Conservation (phyloP, 2,797 vertebrate species). For the Cyclopterus lumpus region DNA sequence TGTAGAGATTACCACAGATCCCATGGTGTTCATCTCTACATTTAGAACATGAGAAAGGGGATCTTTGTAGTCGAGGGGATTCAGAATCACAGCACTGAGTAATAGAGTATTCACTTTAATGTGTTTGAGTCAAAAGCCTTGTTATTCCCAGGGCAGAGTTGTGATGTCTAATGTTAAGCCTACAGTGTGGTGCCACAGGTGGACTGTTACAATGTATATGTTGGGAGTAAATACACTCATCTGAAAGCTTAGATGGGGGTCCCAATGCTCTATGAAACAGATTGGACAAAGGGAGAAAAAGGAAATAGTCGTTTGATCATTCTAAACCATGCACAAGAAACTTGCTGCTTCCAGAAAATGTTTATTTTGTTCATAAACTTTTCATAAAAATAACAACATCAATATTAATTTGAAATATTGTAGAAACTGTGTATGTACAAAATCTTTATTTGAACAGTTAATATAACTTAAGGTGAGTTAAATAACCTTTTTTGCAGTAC, state of each 20-base stretch:
- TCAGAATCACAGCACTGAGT: slow-evolving; percentile 44
- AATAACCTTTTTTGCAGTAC: slow-evolving; percentile 78
- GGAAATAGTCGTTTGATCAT: slow-evolving; percentile 18
- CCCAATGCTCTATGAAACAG: slow-evolving; percentile 13
- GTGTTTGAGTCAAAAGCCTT: slow-evolving; percentile 50
- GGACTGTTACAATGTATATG: slow-evolving; percentile 63
- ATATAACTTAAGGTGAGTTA: slow-evolving; percentile 89
- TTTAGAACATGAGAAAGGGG: slow-evolving; percentile 33
- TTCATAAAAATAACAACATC: slow-evolving; percentile 92
- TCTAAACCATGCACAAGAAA: slow-evolving; percentile 61
- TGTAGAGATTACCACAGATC: slow-evolving; percentile 32
- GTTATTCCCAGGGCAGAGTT: slow-evolving; percentile 60
- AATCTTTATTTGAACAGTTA: slow-evolving; percentile 85
- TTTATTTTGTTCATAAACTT: slow-evolving; percentile 89
- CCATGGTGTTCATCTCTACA: slow-evolving; percentile 28
- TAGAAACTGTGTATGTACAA: slow-evolving; percentile 88
- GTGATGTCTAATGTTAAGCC: slow-evolving; percentile 62
- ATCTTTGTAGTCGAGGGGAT: slow-evolving; percentile 48
- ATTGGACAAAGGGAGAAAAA: slow-evolving; percentile 16
- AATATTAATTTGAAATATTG: slow-evolving; percentile 86
- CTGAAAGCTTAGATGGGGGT: slow-evolving; percentile 21
- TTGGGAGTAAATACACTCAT: slow-evolving; percentile 55
- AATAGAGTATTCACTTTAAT: slow-evolving; percentile 57
- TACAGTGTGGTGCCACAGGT: slow-evolving; percentile 61
- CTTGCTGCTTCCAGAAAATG: slow-evolving; percentile 80